Evolutionary conservation across 2,797 vertebrate genomes (phyloP), one percentile per base, ranked within the genome.

Genomic region (Pseudochaenichthys georgianus): DNA sequence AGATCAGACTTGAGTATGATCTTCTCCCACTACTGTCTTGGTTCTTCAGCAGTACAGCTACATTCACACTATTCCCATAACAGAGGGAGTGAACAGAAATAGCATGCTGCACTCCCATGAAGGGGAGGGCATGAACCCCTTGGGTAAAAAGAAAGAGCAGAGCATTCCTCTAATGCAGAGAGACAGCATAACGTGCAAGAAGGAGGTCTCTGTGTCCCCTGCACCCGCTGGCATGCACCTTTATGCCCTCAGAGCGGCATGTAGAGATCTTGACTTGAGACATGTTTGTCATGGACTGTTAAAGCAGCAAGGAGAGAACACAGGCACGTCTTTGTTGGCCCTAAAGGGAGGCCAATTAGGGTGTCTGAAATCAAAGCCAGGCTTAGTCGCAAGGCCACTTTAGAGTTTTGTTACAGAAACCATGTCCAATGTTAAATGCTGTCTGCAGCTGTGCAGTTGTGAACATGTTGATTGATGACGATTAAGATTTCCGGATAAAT

Each of bases 51-150:
- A 80, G 75, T 81, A 75, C 10, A 58, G 80, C 69, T 64, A 50
- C 86, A 90, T 91, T 93, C 85, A 89, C 75, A 45, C 77, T 71
- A 89, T 76, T 81, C 64, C 50, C 55, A 85, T 78, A 82, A 82
- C 55, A 17, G 55, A 81, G 81, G 73, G 88, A 90, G 83, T 82
- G 78, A 84, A 80, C 79, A 73, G 88, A 95, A 93, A 94, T 93
- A 90, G 80, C 88, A 50, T 46, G 43, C 75, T 73, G 72, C 78
- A 54, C 78, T 57, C 66, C 52, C 60, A 16, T 75, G 76, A 74
- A 81, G 62, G 81, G 64, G 48, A 73, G 64, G 46, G 66, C 75
- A 70, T 81, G 87, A 89, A 83, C 74, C 84, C 68, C 53, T 19
- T 72, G 77, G 60, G 66, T 53, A 54, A 81, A 77, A 79, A 78